A percentile compares a stretch with the other conserved stretches of the same genome.
phyloP scores from a whole-genome alignment of 2,797 vertebrate genomes.

The Dryobates pubescens region DNA sequence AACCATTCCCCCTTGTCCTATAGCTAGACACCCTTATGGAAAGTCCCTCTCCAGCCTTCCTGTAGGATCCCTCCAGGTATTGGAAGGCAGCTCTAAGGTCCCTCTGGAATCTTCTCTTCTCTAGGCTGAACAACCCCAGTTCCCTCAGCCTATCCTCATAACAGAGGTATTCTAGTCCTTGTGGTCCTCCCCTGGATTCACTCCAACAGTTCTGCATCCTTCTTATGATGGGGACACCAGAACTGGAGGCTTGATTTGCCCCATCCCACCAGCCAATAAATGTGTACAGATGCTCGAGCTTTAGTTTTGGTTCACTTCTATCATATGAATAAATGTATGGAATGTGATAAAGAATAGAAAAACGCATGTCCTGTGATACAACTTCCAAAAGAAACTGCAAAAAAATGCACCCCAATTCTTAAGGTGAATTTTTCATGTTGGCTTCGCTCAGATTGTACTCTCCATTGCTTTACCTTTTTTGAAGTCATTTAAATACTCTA shows the following conservation, averaged over 20 bases:
- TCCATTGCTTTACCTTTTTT: background rate
- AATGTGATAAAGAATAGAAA: background rate
- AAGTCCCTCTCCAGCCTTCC: too few relatives aligned
- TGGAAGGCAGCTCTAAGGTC: too few relatives aligned
- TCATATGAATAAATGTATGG: background rate
- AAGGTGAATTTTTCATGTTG: background rate
- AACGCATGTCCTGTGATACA: background rate
- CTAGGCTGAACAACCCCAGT: too few relatives aligned
- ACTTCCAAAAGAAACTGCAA: background rate
- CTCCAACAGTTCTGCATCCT: too few relatives aligned
- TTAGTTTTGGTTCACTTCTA: background rate
- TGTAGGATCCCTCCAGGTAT: too few relatives aligned
- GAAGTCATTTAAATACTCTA: background rate
- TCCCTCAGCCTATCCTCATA: too few relatives aligned
- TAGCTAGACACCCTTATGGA: too few relatives aligned
- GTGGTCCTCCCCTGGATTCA: too few relatives aligned
- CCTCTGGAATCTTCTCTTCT: too few relatives aligned
- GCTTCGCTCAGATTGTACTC: background rate
- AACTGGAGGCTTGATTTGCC: background rate
- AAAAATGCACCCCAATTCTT: background rate
- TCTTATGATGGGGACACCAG: too few relatives aligned
- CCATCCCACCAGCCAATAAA: background rate
- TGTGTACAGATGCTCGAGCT: background rate
- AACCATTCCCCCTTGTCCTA: too few relatives aligned
- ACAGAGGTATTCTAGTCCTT: too few relatives aligned